phyloP scores from a whole-genome alignment of 2,888 invertebrate genomes.

The Nomada ferruginata region DNA sequence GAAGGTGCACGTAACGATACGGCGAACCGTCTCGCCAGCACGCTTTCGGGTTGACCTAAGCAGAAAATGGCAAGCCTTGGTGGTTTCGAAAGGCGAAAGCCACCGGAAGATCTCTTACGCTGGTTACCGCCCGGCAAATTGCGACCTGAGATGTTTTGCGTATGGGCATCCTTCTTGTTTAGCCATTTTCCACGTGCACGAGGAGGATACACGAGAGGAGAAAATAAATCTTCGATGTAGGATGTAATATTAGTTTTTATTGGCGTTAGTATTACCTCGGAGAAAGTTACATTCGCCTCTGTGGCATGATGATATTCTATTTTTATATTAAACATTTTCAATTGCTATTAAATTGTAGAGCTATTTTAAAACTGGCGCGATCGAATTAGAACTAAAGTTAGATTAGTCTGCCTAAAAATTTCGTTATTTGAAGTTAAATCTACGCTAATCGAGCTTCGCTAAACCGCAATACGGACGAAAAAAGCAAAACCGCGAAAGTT shows the following conservation, averaged over 20 bases:
- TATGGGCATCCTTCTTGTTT: conserved; percentile 23
- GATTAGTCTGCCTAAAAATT: no score
- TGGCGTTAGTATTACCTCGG: no score
- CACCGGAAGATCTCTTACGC: conserved; percentile 46
- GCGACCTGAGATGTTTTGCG: conserved; percentile 68
- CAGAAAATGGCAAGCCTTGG: conserved; percentile 77
- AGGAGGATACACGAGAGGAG: background rate
- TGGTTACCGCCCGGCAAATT: conserved; percentile 72
- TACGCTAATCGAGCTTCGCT: no score
- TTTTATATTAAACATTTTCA: no score
- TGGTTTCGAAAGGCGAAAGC: conserved; percentile 48
- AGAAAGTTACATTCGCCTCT: no score
- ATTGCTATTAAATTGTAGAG: no score
- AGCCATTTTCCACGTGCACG: background rate
- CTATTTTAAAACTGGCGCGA: no score
- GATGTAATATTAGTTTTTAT: background rate
- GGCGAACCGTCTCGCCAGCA: conserved; percentile 54
- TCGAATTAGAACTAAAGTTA: no score
- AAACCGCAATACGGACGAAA: background rate
- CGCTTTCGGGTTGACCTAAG: conserved; percentile 76
- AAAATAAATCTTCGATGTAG: background rate
- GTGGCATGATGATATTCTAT: no score
- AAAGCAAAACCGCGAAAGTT: background rate
- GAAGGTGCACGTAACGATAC: conserved; percentile 41
- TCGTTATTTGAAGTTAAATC: no score